These are phyloP conservation scores for Berghia stephanieae DNA, from an alignment of 1,140 invertebrate species.

Conservation along the genomic window DNA sequence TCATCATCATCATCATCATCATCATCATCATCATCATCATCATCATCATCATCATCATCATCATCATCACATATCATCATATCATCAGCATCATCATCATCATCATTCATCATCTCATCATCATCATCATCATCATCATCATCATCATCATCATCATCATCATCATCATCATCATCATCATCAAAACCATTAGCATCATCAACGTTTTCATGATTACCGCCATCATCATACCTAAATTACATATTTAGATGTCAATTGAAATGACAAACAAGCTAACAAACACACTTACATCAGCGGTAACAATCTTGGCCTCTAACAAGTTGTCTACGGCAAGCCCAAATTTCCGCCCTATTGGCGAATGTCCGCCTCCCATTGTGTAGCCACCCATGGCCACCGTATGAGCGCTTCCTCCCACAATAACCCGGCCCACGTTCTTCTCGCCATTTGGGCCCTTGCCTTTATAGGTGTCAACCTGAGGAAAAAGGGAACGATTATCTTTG, in stretches of 20 bases:
- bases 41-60: constrained; percentile 1
- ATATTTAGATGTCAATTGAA: background rate
- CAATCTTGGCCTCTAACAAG: constrained; percentile 36
- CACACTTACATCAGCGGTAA: constrained; percentile 33
- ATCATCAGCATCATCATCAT: no score
- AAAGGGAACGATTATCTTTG: no score
- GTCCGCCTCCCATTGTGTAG: constrained; percentile 41
- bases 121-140: constrained; percentile 2
- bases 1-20: constrained; percentile 1
- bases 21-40: constrained; percentile 2
- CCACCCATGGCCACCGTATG: constrained; percentile 39
- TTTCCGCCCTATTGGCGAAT: constrained; percentile 34
- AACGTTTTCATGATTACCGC: background rate
- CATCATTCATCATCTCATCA: no score
- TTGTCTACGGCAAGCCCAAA: constrained; percentile 43
- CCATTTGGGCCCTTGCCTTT: background rate
- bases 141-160: constrained; percentile 2
- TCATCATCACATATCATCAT: no score
- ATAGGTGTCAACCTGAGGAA: constrained; percentile 6
- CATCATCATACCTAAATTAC: background rate
- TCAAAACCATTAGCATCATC: no score
- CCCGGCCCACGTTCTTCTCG: constrained; percentile 4
- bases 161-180: constrained; percentile 2
- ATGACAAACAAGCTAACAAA: background rate
- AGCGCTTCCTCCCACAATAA: constrained; percentile 31